Base-by-base conservation (phyloP, 2,797 vertebrate genomes). In the Chrosomus eos region DNA sequence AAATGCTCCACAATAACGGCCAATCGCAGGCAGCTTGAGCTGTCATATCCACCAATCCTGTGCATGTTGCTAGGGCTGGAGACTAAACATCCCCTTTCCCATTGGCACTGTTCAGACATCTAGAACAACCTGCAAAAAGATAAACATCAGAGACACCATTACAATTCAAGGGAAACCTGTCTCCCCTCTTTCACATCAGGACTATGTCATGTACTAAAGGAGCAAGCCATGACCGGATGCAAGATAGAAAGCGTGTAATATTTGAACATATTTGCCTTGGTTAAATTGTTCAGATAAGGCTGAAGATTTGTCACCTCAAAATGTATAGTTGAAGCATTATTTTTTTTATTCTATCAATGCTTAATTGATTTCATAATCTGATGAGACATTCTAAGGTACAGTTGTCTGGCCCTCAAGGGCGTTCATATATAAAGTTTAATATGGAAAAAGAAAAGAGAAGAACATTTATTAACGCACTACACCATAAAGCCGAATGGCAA, bases 61-160 rank as follows among this genome's bases (percentile, higher is more conserved):
- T 62, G 80, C 84, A 90, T 95, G 95, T 96, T 96, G 93, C 94
- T 94, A 95, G 90, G 95, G 94, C 95, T 95, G 75, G 93, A 79
- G 91, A 91, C 94, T 92, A 95, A 92, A 91, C 91, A 92, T 91
- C 90, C 90, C 31, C 87, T 87, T 90, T 92, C 86, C 92, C 91
- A 90, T 86, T 93, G 93, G 92, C 92, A 93, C 93, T 90, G 89
- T 90, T 91, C 92, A 92, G 89, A 93, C 90, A 94, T 91, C 92
- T 93, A 93, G 92, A 93, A 90, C 91, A 93, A 93, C 90, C 90
- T 92, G 90, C 90, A 90, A 90, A 92, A 83, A 86, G 76, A 82
- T 58, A 74, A 89, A 90, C 87, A 91, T 89, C 58, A 91, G 80
- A 88, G 81, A 87, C 90, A 89, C 67, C 85, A 88, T 93, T 89